phyloP scores from a whole-genome alignment of 2,113 vertebrate species.

The Myxocyprinus asiaticus region DNA sequence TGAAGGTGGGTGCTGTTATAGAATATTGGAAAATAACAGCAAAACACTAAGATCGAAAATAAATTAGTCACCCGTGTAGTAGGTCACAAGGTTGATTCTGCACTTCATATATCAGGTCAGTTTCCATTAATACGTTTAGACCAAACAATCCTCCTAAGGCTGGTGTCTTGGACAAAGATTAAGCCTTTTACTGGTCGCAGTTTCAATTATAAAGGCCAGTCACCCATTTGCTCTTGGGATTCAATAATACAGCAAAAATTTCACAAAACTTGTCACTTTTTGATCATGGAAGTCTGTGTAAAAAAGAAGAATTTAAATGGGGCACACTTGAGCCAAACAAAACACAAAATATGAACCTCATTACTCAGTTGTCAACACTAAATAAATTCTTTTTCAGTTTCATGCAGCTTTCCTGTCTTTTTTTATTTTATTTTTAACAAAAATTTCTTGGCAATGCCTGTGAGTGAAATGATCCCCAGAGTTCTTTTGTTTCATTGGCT shows the following conservation, averaged over 20 bases:
- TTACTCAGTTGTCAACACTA: not conserved
- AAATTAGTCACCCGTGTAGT: too few species aligned
- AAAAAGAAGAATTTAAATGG: too few species aligned
- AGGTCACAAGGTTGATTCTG: not conserved
- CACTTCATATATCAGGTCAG: too few species aligned
- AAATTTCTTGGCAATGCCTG: too few species aligned
- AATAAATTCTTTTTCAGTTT: slow-evolving; percentile 1
- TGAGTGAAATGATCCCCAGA: not conserved
- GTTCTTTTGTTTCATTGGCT: not conserved
- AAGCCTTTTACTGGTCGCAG: not conserved
- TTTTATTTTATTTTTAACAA: too few species aligned
- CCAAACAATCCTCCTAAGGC: too few species aligned
- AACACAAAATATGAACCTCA: too few species aligned
- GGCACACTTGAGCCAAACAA: not conserved
- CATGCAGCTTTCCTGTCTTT: not conserved
- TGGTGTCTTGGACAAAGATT: too few species aligned
- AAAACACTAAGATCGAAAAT: too few species aligned
- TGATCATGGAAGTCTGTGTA: not conserved
- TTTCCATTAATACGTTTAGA: slow-evolving; percentile 3
- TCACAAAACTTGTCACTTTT: not conserved
- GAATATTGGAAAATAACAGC: too few species aligned
- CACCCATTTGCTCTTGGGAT: not conserved
- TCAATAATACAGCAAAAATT: not conserved
- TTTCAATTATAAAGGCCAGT: not conserved
- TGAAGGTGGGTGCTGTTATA: too few species aligned